Percentiles rank a stretch among this genome's conserved stretches.
These are phyloP conservation scores for Ptychodera flava DNA, from an alignment of 35 echinoderm and acorn worm species.

Conservation along the genomic window DNA sequence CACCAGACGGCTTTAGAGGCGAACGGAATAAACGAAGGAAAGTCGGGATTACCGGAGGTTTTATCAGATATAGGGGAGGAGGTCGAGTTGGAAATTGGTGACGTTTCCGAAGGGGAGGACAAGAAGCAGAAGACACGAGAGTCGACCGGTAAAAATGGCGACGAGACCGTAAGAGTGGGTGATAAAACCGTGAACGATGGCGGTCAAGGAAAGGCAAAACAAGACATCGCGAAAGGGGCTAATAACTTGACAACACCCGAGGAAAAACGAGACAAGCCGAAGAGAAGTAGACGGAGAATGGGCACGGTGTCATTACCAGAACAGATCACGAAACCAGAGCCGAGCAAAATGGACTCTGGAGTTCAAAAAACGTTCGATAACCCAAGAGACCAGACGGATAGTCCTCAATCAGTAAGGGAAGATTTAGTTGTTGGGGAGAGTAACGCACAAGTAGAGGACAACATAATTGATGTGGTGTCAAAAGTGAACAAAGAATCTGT, in stretches of 20 bases:
- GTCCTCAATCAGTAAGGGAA: background rate
- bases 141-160: background rate
- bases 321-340: background rate
- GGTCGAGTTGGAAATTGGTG: background rate
- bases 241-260: background rate
- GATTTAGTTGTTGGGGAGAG: background rate
- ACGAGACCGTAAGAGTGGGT: background rate
- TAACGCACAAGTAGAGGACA: background rate
- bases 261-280: background rate
- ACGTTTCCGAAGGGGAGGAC: background rate
- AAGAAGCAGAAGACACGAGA: background rate
- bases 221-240: constrained; percentile 10
- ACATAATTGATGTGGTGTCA: background rate
- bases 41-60: constrained; percentile 18
- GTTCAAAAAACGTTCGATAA: background rate
- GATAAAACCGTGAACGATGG: background rate
- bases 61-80: constrained; percentile 16
- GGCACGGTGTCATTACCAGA: background rate
- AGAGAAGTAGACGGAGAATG: background rate
- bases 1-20: constrained; percentile 27
- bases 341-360: no score
- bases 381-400: background rate
- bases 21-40: constrained; percentile 18
- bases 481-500: background rate
- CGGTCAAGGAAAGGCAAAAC: background rate